Percentiles rank a stretch among this genome's conserved stretches.
These are phyloP conservation scores for Spheniscus humboldti DNA, from an alignment of 2,797 vertebrate genomes.

Conservation along the genomic window DNA sequence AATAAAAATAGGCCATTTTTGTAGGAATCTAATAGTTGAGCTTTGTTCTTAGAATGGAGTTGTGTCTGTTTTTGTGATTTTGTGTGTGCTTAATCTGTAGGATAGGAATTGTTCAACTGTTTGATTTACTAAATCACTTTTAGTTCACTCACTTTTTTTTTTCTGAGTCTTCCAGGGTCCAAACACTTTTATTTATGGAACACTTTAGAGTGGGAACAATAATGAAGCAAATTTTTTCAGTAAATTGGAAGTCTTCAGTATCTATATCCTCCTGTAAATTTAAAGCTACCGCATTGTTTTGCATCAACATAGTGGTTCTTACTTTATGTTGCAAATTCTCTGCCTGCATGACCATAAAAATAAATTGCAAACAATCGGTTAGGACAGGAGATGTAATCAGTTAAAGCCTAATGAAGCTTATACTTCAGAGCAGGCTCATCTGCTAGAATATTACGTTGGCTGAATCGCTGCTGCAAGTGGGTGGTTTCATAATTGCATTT, in stretches of 20 bases:
- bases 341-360: background rate
- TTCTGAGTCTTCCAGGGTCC: background rate
- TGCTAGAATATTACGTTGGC: background rate
- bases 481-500: background rate
- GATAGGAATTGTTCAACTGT: background rate
- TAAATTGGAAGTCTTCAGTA: background rate
- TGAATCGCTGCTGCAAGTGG: background rate
- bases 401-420: conserved; percentile 5
- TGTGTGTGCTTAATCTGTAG: background rate
- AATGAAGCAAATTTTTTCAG: background rate
- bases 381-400: background rate
- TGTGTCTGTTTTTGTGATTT: background rate
- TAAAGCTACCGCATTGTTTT: background rate
- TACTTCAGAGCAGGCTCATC: background rate
- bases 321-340: background rate
- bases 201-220: background rate
- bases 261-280: background rate
- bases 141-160: background rate
- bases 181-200: background rate
- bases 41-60: background rate
- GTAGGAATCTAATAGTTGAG: background rate
- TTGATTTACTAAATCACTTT: background rate
- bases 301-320: background rate
- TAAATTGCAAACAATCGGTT: background rate
- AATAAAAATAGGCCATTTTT: background rate